Percentiles rank a stretch among this genome's conserved stretches.
These are phyloP conservation scores for Cantharis rufa DNA, from an alignment of 2,888 invertebrate genomes.

Conservation along the genomic window DNA sequence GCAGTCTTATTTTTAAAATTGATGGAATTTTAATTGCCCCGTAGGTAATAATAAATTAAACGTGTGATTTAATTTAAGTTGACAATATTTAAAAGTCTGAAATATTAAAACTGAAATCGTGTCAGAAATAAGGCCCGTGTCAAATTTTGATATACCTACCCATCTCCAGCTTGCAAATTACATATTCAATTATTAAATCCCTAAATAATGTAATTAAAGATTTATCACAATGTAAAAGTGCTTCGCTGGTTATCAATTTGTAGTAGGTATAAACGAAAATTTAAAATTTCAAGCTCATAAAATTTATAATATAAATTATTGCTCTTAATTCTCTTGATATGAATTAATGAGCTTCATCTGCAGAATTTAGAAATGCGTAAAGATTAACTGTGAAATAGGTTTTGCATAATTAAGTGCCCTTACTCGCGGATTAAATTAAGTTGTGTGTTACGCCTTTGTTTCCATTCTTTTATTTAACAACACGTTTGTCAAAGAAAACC, in stretches of 20 bases:
- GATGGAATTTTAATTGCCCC: neutral
- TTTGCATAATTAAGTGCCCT: conserved; percentile 21
- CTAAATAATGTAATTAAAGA: neutral
- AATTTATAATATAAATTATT: conserved; percentile 15
- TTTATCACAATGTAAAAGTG: neutral
- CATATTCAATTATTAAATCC: neutral
- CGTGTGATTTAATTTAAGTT: neutral
- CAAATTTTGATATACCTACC: neutral
- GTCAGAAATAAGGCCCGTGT: neutral
- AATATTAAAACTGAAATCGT: neutral
- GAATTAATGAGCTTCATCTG: conserved; percentile 17
- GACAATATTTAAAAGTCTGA: neutral
- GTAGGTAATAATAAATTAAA: neutral
- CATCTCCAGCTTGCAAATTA: neutral
- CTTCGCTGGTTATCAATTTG: neutral
- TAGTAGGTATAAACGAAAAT: neutral
- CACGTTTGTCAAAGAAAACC: neutral
- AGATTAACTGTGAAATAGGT: conserved; percentile 16
- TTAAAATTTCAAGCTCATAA: conserved; percentile 4
- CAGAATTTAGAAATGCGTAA: conserved; percentile 21
- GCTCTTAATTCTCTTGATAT: conserved; percentile 8
- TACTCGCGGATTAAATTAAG: conserved; percentile 18
- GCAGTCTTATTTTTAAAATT: neutral
- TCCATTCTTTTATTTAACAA: conserved; percentile 11
- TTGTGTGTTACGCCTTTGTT: conserved; percentile 19